These are phyloP conservation scores for Melitaea cinxia DNA, from an alignment of 1,140 invertebrate genomes.

Conservation along the genomic window DNA sequence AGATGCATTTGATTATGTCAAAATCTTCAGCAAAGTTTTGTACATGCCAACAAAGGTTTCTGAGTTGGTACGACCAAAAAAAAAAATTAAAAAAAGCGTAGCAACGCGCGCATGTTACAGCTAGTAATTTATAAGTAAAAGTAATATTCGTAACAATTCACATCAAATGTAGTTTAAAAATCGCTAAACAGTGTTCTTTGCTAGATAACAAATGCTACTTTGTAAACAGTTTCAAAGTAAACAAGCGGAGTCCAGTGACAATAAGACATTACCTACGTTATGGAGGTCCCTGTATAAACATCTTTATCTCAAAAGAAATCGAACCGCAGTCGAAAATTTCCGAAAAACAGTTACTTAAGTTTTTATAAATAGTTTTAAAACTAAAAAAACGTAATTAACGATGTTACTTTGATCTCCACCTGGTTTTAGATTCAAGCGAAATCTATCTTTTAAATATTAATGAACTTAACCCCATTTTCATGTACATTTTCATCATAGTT, in stretches of 20 bases:
- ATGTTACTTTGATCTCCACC: too few relatives aligned
- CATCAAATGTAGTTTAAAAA: not conserved
- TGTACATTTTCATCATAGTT: not conserved
- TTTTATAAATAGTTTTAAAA: not conserved
- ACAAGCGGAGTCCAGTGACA: not conserved
- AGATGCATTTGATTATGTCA: too few relatives aligned
- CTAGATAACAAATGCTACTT: not conserved
- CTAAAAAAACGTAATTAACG: too few relatives aligned
- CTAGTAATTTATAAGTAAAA: not conserved
- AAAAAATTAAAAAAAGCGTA: too few relatives aligned
- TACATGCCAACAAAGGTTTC: too few relatives aligned
- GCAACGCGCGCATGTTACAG: too few relatives aligned
- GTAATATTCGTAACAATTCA: not conserved
- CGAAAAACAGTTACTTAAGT: not conserved
- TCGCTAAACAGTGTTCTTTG: not conserved
- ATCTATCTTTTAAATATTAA: not conserved
- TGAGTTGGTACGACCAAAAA: too few relatives aligned
- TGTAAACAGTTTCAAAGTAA: slow-evolving; percentile 2
- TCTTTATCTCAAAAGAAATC: slow-evolving; percentile 7
- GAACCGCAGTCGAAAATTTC: not conserved
- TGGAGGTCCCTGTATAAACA: slow-evolving; percentile 11
- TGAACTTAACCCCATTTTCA: not conserved
- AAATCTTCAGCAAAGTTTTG: too few relatives aligned
- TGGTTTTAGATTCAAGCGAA: too few relatives aligned
- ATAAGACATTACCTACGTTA: slow-evolving; percentile 7